Evolutionary conservation across 2,888 invertebrate genomes (phyloP), one percentile per base, ranked within the genome.

Genomic region (Andrena praecox): DNA sequence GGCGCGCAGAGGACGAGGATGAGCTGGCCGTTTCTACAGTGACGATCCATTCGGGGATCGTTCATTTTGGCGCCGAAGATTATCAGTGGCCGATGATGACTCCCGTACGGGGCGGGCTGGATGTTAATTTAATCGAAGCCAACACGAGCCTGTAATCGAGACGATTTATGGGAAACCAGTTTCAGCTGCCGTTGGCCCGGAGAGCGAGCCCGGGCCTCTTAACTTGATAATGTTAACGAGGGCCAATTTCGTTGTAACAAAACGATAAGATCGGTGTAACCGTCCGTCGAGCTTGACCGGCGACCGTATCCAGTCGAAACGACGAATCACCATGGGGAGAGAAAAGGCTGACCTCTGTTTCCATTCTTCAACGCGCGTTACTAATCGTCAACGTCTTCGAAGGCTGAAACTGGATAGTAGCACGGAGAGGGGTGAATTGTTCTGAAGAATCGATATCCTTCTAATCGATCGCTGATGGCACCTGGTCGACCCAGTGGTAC

Each of bases 401-500:
- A 56, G 56, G 8, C 10, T 27, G 56, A 56, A 10, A 56, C 27
- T 24, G 24, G 56, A 3, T 10, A 24, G 42, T 16, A 16, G 42
- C 42, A 5, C 59, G 59, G 66, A 66, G 59, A 10, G 24, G 29
- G 12, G 24, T 16, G 60, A 33, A 83, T 82, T 54, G 83, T 85
- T 85, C 69, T 31, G 67, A 72, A 80, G 82, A 42, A 42, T 85
- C 78, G 75, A 87, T 85, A 87, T 84, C 77, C 73, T 80, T 79
- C 80, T 82, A 85, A 88, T 89, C 85, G 87, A 88, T 87, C 85
- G 72, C 56, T 63, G 86, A 86, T 89, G 86, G 81, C 86, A 89
- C 85, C 87, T 87, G 90, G 86, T 50, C 88, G 90, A 91, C 91
- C 91, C 87, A 90, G 88, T 90, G 85, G 87, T 90, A 91, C 88